A percentile compares a stretch with the other conserved stretches of the same genome.
These are phyloP conservation scores for Tapirus indicus DNA, from an alignment of 2,797 vertebrate species.

Conservation along the genomic window DNA sequence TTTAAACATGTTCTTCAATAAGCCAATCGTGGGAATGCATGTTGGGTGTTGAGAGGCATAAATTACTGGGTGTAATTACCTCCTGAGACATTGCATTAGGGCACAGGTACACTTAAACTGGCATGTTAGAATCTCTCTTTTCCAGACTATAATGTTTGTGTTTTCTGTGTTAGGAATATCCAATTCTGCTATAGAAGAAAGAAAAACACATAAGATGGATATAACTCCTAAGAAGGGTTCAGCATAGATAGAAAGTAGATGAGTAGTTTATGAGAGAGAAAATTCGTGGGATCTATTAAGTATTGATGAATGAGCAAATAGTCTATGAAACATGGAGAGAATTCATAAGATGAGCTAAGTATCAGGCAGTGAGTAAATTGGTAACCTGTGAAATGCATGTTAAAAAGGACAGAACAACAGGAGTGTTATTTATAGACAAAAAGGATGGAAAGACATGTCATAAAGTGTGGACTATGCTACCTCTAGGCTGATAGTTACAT, in stretches of 20 bases:
- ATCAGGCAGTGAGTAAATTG: neutral
- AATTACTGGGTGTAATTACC: neutral
- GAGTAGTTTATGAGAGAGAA: neutral
- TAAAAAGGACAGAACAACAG: neutral
- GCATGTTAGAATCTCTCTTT: neutral
- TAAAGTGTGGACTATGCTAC: too few relatives aligned
- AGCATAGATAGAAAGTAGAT: neutral
- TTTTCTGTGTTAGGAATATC: neutral
- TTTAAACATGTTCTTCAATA: conserved; percentile 35
- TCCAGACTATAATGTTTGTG: neutral
- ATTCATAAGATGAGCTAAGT: neutral
- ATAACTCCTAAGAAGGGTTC: neutral
- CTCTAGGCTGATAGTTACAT: neutral
- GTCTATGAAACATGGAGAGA: neutral
- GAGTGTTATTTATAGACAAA: neutral
- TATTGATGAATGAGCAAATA: neutral
- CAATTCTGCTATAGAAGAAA: neutral
- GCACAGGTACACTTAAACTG: neutral
- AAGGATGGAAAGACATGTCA: neutral
- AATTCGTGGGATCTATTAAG: neutral
- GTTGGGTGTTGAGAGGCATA: neutral
- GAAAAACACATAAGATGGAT: neutral
- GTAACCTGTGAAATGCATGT: neutral
- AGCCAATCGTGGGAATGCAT: neutral
- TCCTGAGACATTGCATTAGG: neutral